Base-by-base conservation (phyloP, 1,140 invertebrate species). In the Eufriesea mexicana region DNA sequence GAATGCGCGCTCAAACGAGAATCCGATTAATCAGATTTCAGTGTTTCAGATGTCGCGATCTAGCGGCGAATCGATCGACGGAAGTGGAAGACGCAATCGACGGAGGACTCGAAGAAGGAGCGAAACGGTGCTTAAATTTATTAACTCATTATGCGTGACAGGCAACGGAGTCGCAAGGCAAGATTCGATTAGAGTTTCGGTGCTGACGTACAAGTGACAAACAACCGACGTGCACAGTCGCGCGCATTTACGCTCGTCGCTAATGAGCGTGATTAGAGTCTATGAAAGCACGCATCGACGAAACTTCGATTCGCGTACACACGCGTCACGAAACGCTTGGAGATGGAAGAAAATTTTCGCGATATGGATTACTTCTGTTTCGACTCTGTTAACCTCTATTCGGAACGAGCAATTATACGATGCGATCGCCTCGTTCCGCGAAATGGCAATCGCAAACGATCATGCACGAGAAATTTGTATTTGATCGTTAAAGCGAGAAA, bases 171-270 rank as follows among this genome's bases (percentile, higher is more conserved):
- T n/a, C 61, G 79, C 35, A 57, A 81, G 49, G 35, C 18, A 54
- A n/a, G 57, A 80, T 80, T 80, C 57, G 59, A 80, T 80, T 80
- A 73, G 35, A 28, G 78, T 80, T 73, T 74, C 70, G 59, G 35
- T 47, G 70, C 20, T 80, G 78, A 80, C 54, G 78, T 35, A 59
- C 35, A 59, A 23, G 74, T 74, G 55, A 80, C 57, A 59, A 55
- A 62, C 57, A 51, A 45, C 25, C 25, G 76, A 20, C 20, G n/a
- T n/a, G n/a, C n/a, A n/a, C n/a, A n/a, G n/a, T n/a, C n/a, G n/a
- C n/a, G n/a, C n/a, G n/a, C n/a, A n/a, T n/a, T n/a, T 35, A 51
- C 67, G 5, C 20, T 54, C 28, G 28, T 2, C 35, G 59, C n/a
- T 81, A 81, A 81, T 74, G 70, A 81, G 57, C 23, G 35, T 8